Evolutionary conservation across 2,888 invertebrate species (phyloP).

Genomic region (Heliconius ethilla): DNA sequence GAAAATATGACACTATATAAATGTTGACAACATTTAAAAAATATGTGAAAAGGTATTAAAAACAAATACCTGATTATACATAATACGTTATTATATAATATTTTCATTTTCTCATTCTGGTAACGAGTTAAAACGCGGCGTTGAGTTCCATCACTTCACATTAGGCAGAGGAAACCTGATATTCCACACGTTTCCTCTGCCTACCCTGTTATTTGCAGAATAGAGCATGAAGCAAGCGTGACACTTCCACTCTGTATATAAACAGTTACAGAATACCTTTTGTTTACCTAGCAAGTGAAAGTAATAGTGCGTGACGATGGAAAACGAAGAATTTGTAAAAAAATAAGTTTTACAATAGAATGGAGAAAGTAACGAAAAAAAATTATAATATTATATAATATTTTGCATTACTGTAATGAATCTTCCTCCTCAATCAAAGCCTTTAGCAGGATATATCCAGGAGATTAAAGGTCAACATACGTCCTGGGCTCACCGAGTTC

Average conservation of each 20-base stretch:
- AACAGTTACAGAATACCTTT: neutral
- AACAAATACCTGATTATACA: no score
- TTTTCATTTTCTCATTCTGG: no score
- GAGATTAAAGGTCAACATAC: slow-evolving; percentile 7
- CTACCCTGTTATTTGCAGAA: no score
- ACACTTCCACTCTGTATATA: neutral
- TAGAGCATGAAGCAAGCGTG: neutral
- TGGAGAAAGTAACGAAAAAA: neutral
- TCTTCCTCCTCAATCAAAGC: neutral
- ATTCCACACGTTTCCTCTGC: no score
- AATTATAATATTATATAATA: neutral
- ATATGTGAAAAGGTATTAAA: neutral
- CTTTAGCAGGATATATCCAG: neutral
- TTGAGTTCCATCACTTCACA: no score
- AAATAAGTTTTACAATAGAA: neutral
- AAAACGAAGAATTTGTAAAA: neutral
- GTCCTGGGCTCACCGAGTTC: slow-evolving; percentile 3
- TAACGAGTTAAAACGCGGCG: no score
- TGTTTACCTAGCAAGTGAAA: neutral
- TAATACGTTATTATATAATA: no score
- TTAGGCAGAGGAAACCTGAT: no score
- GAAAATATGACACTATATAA: neutral
- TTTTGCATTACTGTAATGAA: neutral
- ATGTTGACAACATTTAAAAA: neutral
- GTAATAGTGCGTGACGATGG: neutral